These are phyloP conservation scores for Drosophila hawaiiensis DNA, from an alignment of 2,888 invertebrate genomes.

Conservation along the genomic window DNA sequence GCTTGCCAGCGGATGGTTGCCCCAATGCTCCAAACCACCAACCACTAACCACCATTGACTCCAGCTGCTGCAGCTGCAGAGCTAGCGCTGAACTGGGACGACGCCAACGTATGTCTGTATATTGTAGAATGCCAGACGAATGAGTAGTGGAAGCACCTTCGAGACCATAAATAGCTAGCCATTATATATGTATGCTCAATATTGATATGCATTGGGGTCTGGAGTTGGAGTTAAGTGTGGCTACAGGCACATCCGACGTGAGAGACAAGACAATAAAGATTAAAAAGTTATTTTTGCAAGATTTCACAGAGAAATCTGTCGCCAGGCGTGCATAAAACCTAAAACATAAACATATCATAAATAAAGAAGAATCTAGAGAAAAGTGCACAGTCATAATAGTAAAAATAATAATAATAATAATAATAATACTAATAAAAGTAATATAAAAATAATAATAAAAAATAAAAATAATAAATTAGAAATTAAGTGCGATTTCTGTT, in stretches of 20 bases:
- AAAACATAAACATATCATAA: not conserved
- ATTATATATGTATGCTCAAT: constrained; percentile 26
- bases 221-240: constrained; percentile 29
- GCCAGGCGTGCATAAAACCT: constrained; percentile 10
- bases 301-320: constrained; percentile 32
- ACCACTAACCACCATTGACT: constrained; percentile 19
- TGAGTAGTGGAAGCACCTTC: constrained; percentile 51
- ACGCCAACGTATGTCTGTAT: constrained; percentile 34
- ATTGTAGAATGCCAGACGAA: constrained; percentile 57
- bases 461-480: not conserved
- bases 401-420: not conserved
- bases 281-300: constrained; percentile 16
- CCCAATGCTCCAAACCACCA: constrained; percentile 43
- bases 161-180: constrained; percentile 29
- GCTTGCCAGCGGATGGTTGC: constrained; percentile 49
- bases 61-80: constrained; percentile 50
- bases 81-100: constrained; percentile 59
- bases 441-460: not conserved
- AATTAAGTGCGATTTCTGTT: not conserved
- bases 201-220: constrained; percentile 46
- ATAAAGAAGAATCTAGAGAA: not conserved
- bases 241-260: constrained; percentile 16
- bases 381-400: not conserved
- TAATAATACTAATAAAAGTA: not conserved
- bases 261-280: constrained; percentile 34